Base-by-base conservation (phyloP, 2,888 invertebrate species). In the Caenorhabditis sulstoni region DNA sequence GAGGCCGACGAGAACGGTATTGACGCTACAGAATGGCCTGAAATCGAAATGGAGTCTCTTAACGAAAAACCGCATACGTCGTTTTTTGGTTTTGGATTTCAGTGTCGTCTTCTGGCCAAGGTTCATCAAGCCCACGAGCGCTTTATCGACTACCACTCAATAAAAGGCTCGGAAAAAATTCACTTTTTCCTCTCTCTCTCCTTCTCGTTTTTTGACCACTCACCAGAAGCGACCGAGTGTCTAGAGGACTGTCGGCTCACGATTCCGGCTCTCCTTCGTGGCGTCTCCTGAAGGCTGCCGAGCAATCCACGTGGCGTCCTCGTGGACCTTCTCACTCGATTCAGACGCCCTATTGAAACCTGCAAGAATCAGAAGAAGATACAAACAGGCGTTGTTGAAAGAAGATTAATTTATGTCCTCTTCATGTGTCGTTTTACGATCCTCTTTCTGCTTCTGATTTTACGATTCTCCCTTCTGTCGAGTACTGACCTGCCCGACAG, bases 291-390 rank as follows among this genome's bases (percentile, higher is more conserved):
- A 22, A 78, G 64, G 50, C 66, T 67, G 49, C 78, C 78, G 5
- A 78, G 29, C 37, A 78, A 47, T 50, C 78, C 78, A 39, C 67
- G 66, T 49, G 66, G 45, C n/a, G 66, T 39, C 12, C 79, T 52
- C 9, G 80, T 62, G n/a, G 84, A 85, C 41, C 77, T 67, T 50
- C 83, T 77, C n/a, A 83, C 74, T 53, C 81, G 73, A 18, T 77
- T 73, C 59, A 79, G 35, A 1, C 82, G 77, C 3, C 58, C 59
- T 4, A 82, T 41, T 11, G 83, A 83, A 37, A 81, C 67, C 84
- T 85, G 71, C 62, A 82, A 68, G 20, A 12, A 37, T 41, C 41
- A 5, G n/a, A 29, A 29, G 29, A 7, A 3, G 29, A 29, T 5
- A 29, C 29, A 35, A 53, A 41, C 45, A 20, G 23, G 22, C 16